Evolutionary conservation across 2,888 invertebrate genomes (phyloP).

Genomic region (Pimpla rufipes): DNA sequence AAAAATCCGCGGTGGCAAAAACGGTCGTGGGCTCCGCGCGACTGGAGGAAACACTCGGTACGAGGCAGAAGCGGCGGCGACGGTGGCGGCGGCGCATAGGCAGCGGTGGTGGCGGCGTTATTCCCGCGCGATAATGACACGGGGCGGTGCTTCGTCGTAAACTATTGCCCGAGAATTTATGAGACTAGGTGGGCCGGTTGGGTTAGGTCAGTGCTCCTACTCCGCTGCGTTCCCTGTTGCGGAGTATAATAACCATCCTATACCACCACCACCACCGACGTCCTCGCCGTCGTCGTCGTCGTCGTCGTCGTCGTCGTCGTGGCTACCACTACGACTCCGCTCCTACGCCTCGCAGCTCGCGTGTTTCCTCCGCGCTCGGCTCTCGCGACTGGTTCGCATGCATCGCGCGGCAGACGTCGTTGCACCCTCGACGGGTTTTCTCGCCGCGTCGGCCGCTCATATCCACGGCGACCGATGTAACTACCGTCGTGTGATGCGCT

Average conservation of each 20-base stretch:
- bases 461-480: constrained; percentile 4
- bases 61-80: constrained; percentile 24
- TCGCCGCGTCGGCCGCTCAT: background rate
- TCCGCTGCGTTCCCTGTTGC: constrained; percentile 70
- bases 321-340: constrained; percentile 54
- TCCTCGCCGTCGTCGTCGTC: constrained; percentile 8
- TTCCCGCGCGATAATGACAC: constrained; percentile 82
- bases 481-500: constrained; percentile 50
- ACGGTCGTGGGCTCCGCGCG: background rate
- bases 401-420: constrained; percentile 37
- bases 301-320: background rate
- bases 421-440: constrained; percentile 35
- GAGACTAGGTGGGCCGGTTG: constrained; percentile 77
- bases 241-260: constrained; percentile 60
- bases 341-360: constrained; percentile 61
- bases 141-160: constrained; percentile 83
- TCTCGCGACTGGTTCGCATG: constrained; percentile 33
- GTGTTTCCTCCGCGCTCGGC: background rate
- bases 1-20: constrained; percentile 8
- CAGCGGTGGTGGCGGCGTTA: constrained; percentile 69
- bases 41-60: constrained; percentile 17
- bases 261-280: constrained; percentile 26
- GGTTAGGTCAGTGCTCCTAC: constrained; percentile 72
- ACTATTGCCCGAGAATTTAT: constrained; percentile 83
- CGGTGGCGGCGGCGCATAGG: too few species aligned